Base-by-base conservation (phyloP, 2,888 invertebrate genomes). In the Zele albiditarsus region DNA sequence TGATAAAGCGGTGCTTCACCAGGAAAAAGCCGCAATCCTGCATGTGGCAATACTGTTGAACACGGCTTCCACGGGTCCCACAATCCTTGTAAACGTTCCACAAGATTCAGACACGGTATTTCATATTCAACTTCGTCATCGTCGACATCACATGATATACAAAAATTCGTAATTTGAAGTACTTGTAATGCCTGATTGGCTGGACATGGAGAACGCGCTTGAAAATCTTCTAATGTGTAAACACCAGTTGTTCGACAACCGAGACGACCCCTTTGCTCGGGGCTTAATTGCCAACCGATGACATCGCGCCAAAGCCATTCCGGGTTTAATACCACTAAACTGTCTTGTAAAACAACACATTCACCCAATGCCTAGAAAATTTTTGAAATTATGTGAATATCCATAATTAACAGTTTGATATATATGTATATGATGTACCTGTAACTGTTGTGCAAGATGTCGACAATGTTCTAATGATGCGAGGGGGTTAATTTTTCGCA, bases 171-270 rank as follows among this genome's bases (percentile, higher is more conserved):
- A 6, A 94, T 93, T 88, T 94, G 94, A 63, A 95, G 88, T 77
- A 93, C 90, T 84, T 93, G 92, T 65, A 95, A 89, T 81, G 94
- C 91, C 82, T 94, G 93, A 73, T 91, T 88, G 4, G 94, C 93
- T 82, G 95, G 94, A 75, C 93, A 92, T 67, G 94, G 93, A 42
- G 94, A 93, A 82, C 93, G 91, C 57, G 93, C 91, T 88, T 94
- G 94, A 85, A 95, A 94, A 87, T 95, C 94, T 81, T 94, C 94
- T 14, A 92, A 89, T 1, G 94, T 92, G 86, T 94, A 95, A 80
- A 93, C 93, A 2, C 95, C 95, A 20, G 94, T 92, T 10, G 92
- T 91, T 46, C 93, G 90, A 42, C 91, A 91, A 20, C 87, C 88
- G n/a, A 88, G 82, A 62, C 89, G 87, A 72, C 85, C 87, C 71